These are phyloP conservation scores for Philopotamus ludificatus DNA, from an alignment of 1,140 invertebrate species.

Conservation along the genomic window DNA sequence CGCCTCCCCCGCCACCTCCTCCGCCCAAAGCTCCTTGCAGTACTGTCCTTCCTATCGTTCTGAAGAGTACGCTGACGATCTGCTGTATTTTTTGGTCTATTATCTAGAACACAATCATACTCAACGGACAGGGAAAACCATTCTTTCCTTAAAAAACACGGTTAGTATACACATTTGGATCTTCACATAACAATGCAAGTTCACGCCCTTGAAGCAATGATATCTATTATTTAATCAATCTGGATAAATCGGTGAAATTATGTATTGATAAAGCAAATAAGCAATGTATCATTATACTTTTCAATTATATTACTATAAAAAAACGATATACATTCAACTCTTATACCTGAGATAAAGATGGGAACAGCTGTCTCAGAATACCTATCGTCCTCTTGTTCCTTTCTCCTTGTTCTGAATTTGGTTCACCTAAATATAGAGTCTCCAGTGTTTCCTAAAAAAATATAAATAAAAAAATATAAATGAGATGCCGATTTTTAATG, in stretches of 20 bases:
- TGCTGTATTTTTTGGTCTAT: conserved; percentile 74
- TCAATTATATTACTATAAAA: too few relatives aligned
- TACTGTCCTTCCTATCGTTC: conserved; percentile 65
- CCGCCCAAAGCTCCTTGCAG: conserved; percentile 58
- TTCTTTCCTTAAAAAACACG: not conserved
- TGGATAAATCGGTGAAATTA: too few relatives aligned
- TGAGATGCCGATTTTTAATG: not conserved
- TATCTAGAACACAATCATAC: conserved; percentile 61
- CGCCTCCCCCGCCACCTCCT: conserved; percentile 47
- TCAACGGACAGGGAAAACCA: not conserved
- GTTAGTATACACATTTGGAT: not conserved
- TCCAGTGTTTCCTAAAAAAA: conserved; percentile 51
- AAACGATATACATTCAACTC: not conserved
- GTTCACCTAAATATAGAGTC: conserved; percentile 53
- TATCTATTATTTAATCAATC: too few relatives aligned
- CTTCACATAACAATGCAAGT: too few relatives aligned
- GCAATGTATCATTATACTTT: too few relatives aligned
- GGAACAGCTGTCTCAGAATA: conserved; percentile 70
- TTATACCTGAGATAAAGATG: conserved; percentile 70
- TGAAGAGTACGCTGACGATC: conserved; percentile 66
- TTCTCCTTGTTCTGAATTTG: conserved; percentile 58
- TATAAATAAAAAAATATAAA: conserved; percentile 12
- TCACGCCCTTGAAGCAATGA: too few relatives aligned
- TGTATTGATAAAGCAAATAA: too few relatives aligned
- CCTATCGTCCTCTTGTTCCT: conserved; percentile 75